Percentiles rank a stretch among this genome's conserved stretches.
Evolutionary conservation across 1,140 invertebrate species (phyloP).

Genomic region (Dendroctonus valens): DNA sequence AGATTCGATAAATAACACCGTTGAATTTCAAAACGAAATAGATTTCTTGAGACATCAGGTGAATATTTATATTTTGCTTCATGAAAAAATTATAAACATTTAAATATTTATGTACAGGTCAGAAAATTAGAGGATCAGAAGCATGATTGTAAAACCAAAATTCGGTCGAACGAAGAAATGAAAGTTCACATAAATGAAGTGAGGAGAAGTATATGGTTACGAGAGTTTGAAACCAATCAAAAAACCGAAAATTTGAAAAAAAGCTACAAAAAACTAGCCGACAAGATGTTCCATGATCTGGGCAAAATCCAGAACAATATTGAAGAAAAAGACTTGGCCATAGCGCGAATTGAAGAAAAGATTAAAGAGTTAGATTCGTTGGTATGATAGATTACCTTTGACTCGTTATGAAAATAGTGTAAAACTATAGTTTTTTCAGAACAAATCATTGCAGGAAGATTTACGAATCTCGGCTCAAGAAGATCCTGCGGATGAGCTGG

Average conservation of each 20-base stretch:
- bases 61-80: neutral
- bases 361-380: constrained; percentile 17
- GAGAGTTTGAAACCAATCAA: constrained; percentile 26
- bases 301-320: constrained; percentile 18
- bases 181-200: constrained; percentile 29
- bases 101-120: neutral
- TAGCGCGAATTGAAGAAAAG: constrained; percentile 27
- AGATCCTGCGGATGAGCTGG: constrained; percentile 8
- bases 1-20: constrained; percentile 2
- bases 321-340: constrained; percentile 30
- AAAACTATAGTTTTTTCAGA: constrained; percentile 19
- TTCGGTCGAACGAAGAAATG: constrained; percentile 28
- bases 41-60: constrained; percentile 27
- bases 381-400: constrained; percentile 16
- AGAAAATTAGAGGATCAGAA: constrained; percentile 27
- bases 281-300: constrained; percentile 21
- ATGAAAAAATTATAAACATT: neutral
- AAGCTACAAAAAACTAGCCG: constrained; percentile 21
- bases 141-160: constrained; percentile 24
- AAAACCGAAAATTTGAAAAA: constrained; percentile 27
- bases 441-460: constrained; percentile 10
- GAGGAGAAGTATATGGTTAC: constrained; percentile 27
- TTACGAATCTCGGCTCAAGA: neutral
- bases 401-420: neutral
- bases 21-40: constrained; percentile 28